Conservation (phyloP, 2,888 invertebrate species). For the Muschampia plurimacula region DNA sequence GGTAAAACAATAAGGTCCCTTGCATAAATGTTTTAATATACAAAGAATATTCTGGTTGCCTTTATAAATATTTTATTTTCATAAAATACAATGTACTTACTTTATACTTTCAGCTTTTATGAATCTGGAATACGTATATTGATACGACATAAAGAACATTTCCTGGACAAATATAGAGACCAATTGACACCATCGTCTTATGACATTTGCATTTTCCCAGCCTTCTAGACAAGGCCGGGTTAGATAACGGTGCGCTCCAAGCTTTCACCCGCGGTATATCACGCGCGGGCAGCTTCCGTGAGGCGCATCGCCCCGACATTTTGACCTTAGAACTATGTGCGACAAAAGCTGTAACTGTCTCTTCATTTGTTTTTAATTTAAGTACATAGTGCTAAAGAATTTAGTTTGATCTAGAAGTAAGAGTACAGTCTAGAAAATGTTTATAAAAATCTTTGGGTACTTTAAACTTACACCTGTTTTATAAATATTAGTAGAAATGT, state of each 20-base stretch:
- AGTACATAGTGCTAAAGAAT: too few species aligned
- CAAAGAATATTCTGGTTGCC: too few species aligned
- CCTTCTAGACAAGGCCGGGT: conserved; percentile 48
- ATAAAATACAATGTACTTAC: too few species aligned
- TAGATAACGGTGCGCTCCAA: conserved; percentile 47
- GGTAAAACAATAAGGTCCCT: too few species aligned
- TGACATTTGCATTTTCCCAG: conserved; percentile 47
- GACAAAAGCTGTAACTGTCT: conserved; percentile 10
- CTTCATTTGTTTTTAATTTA: background rate
- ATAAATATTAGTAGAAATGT: too few species aligned
- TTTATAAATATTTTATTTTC: too few species aligned
- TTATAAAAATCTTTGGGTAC: too few species aligned
- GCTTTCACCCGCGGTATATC: conserved; percentile 55
- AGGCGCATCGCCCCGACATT: conserved; percentile 29
- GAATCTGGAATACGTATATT: background rate
- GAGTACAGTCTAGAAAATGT: too few species aligned
- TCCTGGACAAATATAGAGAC: background rate
- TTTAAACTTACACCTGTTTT: too few species aligned
- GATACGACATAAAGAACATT: background rate
- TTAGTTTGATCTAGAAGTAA: too few species aligned
- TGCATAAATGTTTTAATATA: too few species aligned
- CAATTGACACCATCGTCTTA: conserved; percentile 19
- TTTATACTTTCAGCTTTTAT: background rate
- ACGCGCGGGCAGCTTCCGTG: conserved; percentile 45
- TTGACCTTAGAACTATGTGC: conserved; percentile 24